Evolutionary conservation across 1,140 invertebrate genomes (phyloP).

Genomic region (Ectropis grisescens): DNA sequence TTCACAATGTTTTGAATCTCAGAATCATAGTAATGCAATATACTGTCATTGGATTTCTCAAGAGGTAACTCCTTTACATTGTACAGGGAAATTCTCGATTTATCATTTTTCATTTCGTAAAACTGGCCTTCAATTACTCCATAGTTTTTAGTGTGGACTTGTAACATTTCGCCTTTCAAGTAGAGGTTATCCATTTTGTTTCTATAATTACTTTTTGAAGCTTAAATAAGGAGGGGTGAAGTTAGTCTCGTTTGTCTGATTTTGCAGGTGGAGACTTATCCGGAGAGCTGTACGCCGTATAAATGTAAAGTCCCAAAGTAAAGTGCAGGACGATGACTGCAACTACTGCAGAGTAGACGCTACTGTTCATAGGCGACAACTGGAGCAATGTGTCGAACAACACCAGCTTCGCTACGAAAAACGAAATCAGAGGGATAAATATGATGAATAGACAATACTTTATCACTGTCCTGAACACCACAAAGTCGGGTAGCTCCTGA

Average conservation of each 20-base stretch:
- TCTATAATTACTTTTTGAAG: not conserved
- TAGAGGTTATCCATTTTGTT: conserved; percentile 55
- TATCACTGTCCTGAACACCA: conserved; percentile 74
- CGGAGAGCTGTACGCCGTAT: conserved; percentile 77
- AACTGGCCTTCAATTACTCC: conserved; percentile 56
- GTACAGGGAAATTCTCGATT: conserved; percentile 57
- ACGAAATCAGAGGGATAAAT: conserved; percentile 73
- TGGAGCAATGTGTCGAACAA: conserved; percentile 72
- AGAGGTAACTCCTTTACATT: conserved; percentile 48
- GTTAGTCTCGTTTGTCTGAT: conserved; percentile 59
- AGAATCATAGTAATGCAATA: conserved; percentile 52
- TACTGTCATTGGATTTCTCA: conserved; percentile 33
- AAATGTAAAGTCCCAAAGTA: conserved; percentile 82
- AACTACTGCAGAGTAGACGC: conserved; percentile 81
- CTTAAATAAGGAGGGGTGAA: conserved; percentile 9
- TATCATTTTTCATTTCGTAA: conserved; percentile 53
- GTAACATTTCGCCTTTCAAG: conserved; percentile 59
- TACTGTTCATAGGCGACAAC: conserved; percentile 74
- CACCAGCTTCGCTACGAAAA: conserved; percentile 72
- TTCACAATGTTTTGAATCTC: conserved; percentile 55
- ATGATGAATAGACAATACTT: conserved; percentile 76
- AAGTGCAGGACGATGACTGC: conserved; percentile 80
- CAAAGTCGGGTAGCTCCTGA: conserved; percentile 70
- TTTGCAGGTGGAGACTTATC: conserved; percentile 49
- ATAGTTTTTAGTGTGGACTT: conserved; percentile 53